Evolutionary conservation across 2,797 vertebrate species (phyloP).

Genomic region (Eleutherodactylus coqui): DNA sequence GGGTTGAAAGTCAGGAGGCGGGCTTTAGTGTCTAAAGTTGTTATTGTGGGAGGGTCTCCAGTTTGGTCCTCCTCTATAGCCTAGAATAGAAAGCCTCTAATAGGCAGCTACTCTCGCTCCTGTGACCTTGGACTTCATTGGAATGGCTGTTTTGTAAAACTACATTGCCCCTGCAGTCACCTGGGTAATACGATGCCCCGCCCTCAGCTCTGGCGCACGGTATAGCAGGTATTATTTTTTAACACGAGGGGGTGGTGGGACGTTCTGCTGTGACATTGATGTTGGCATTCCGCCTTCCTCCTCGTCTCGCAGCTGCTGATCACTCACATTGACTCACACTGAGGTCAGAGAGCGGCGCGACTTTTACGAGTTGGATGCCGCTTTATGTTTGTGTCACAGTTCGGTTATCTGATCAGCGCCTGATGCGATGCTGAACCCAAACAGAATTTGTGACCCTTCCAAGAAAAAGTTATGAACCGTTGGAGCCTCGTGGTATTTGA

Average conservation of each 20-base stretch:
- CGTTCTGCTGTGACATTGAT: too few species aligned
- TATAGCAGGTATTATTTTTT: not conserved
- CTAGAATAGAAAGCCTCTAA: too few species aligned
- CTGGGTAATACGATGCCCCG: not conserved
- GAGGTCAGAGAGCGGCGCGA: not conserved
- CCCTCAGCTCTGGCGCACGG: not conserved
- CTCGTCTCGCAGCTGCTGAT: not conserved
- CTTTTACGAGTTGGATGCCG: not conserved
- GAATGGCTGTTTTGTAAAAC: too few species aligned
- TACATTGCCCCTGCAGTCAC: not conserved
- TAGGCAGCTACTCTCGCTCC: too few species aligned
- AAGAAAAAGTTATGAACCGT: slow-evolving; percentile 4
- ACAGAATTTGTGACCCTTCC: not conserved
- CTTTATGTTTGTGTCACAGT: not conserved
- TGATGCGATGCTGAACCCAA: not conserved
- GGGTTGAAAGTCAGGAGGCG: too few species aligned
- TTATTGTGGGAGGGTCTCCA: too few species aligned
- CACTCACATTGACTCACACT: not conserved
- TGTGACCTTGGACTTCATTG: too few species aligned
- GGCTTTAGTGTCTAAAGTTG: too few species aligned
- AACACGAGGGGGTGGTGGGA: too few species aligned
- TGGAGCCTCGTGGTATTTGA: not conserved
- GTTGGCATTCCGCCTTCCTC: too few species aligned
- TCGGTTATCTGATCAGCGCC: not conserved
- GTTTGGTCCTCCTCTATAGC: too few species aligned